Percentiles rank a stretch among this genome's conserved stretches.
phyloP scores from a whole-genome alignment of 2,797 vertebrate genomes.

The Dendrocincla fuliginosa region DNA sequence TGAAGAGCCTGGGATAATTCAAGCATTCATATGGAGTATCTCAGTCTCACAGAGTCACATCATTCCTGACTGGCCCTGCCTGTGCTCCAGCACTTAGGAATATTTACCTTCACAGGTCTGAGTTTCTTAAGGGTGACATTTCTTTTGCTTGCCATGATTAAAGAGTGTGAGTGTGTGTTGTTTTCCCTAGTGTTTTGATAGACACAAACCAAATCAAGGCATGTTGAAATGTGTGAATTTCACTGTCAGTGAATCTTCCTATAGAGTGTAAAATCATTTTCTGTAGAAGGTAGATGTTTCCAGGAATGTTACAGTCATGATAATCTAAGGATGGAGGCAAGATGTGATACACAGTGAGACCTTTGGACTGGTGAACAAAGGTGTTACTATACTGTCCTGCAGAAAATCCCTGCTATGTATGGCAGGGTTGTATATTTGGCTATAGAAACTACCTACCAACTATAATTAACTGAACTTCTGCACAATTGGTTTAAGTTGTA shows the following conservation, averaged over 20 bases:
- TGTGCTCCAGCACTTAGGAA: not conserved
- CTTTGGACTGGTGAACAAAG: not conserved
- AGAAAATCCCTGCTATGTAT: not conserved
- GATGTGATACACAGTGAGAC: not conserved
- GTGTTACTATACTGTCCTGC: not conserved
- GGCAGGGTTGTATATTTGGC: not conserved
- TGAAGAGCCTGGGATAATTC: not conserved
- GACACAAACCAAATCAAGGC: not conserved
- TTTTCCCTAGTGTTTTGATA: not conserved
- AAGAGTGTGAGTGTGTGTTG: fast-evolving
- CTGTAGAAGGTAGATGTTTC: not conserved
- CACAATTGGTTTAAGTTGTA: not conserved
- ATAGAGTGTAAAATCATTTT: not conserved
- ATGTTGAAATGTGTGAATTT: not conserved
- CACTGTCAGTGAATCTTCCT: not conserved
- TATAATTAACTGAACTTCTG: not conserved
- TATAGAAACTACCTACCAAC: not conserved
- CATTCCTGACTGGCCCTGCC: not conserved
- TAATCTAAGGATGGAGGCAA: not conserved
- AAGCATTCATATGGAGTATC: not conserved
- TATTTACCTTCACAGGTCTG: not conserved
- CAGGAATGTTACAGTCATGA: not conserved
- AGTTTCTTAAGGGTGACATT: not conserved
- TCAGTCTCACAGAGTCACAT: not conserved
- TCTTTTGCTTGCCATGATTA: not conserved